phyloP scores from a whole-genome alignment of 2,888 invertebrate genomes.

The Timandra comae region DNA sequence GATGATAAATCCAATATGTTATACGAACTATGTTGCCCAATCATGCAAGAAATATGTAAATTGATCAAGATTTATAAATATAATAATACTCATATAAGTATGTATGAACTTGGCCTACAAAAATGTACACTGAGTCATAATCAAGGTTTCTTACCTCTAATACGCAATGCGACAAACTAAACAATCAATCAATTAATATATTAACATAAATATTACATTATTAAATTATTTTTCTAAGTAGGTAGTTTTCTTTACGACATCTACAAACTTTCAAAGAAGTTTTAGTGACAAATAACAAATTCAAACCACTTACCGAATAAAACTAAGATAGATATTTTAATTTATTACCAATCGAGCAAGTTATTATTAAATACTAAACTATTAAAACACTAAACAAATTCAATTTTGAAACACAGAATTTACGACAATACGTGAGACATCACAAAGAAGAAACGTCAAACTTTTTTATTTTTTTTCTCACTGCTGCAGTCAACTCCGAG shows the following conservation, averaged over 20 bases:
- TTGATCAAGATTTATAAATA: constrained; percentile 4
- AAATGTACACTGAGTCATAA: too few species aligned
- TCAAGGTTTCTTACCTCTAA: too few species aligned
- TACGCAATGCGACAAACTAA: too few species aligned
- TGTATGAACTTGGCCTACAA: constrained; percentile 3
- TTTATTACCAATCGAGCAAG: constrained; percentile 22
- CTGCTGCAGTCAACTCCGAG: constrained; percentile 11
- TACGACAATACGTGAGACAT: constrained; percentile 52
- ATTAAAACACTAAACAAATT: constrained; percentile 34
- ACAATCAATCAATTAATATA: too few species aligned
- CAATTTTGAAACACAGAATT: constrained; percentile 23
- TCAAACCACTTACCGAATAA: constrained; percentile 27
- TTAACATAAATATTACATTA: too few species aligned
- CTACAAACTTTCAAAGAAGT: constrained; percentile 8
- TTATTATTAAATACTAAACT: constrained; percentile 18
- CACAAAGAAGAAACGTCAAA: constrained; percentile 60
- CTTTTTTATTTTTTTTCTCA: constrained; percentile 45
- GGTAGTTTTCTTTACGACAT: constrained; percentile 9
- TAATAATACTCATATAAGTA: constrained; percentile 1
- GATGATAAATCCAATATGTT: too few species aligned
- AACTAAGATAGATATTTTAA: constrained; percentile 20
- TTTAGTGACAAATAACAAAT: constrained; percentile 1
- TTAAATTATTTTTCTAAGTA: too few species aligned
- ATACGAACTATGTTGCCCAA: too few species aligned
- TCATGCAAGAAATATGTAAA: too few species aligned